Conservation (phyloP, 2,113 vertebrate species). For the Clarias macrocephalus region DNA sequence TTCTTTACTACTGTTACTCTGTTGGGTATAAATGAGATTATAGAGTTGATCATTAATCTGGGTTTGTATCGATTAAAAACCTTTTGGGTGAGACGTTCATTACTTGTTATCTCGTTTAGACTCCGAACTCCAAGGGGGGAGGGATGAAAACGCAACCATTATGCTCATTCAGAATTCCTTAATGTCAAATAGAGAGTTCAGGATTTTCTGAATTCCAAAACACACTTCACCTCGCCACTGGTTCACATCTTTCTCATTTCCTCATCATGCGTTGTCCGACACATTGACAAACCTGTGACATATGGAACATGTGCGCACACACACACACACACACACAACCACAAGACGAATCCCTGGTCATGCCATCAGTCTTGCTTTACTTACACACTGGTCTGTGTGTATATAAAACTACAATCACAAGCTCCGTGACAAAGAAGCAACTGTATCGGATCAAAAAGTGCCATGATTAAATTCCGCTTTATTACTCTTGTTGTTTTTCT, state of each 20-base stretch:
- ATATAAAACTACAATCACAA: slow-evolving; percentile 56
- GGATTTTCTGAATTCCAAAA: background rate
- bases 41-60: background rate
- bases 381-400: slow-evolving; percentile 56
- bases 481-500: slow-evolving; percentile 86
- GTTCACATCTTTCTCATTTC: background rate
- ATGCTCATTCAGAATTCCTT: background rate
- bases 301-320: background rate
- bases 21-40: background rate
- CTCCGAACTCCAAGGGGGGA: background rate
- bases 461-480: slow-evolving; percentile 70
- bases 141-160: background rate
- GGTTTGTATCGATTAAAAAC: background rate
- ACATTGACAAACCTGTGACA: background rate
- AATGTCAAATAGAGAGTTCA: background rate
- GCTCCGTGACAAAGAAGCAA: slow-evolving; percentile 20
- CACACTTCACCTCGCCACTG: background rate
- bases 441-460: slow-evolving; percentile 74
- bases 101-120: background rate
- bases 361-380: slow-evolving; percentile 33
- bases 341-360: background rate
- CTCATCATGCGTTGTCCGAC: background rate
- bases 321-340: background rate
- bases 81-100: background rate
- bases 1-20: background rate